Conservation (phyloP, 1,140 invertebrate species). For the Bombus fervidus region DNA sequence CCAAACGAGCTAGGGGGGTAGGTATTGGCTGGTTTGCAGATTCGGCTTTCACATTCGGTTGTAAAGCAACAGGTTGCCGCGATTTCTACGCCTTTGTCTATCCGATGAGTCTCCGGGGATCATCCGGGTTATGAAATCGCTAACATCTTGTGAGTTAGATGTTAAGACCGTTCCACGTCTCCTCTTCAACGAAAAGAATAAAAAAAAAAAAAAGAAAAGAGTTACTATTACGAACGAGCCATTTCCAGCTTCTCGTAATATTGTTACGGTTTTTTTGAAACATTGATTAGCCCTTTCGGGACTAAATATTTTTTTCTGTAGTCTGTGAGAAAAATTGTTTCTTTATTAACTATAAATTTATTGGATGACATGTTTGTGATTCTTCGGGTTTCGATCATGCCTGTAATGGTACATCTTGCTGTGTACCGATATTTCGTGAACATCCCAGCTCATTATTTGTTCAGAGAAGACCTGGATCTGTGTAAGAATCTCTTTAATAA, state of each 20-base stretch:
- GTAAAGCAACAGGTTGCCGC: background rate
- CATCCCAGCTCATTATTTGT: no score
- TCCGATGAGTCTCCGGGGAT: background rate
- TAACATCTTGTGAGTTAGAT: conserved; percentile 1
- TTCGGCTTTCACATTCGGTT: conserved; percentile 59
- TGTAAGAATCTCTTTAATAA: no score
- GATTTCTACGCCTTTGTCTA: conserved; percentile 21
- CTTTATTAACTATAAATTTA: background rate
- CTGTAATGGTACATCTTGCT: no score
- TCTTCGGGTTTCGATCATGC: no score
- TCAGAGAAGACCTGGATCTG: no score
- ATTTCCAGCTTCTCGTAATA: background rate
- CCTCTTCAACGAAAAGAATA: background rate
- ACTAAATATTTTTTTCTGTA: background rate
- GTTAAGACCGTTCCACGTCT: background rate
- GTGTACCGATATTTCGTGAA: no score
- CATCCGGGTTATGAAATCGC: conserved; percentile 17
- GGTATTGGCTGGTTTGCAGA: conserved; percentile 3
- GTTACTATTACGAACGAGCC: background rate
- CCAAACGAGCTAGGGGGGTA: conserved; percentile 29
- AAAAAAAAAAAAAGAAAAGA: background rate
- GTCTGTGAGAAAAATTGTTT: no score
- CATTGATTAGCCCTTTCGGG: background rate
- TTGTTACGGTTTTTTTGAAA: background rate
- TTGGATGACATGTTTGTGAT: no score